Evolutionary conservation across 2,888 invertebrate species (phyloP).

Genomic region (Pseudococcus viburni): DNA sequence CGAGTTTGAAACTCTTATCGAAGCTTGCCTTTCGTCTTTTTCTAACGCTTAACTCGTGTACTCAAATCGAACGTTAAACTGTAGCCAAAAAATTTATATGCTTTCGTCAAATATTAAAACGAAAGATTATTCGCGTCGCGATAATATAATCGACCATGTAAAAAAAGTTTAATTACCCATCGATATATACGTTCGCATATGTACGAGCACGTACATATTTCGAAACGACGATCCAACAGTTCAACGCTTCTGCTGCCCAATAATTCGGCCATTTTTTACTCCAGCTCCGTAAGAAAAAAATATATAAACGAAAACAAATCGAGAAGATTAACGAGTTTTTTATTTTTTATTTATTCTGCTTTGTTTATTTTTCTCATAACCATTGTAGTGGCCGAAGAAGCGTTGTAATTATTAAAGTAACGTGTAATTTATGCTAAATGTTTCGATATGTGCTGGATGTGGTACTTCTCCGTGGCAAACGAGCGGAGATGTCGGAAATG

Average conservation of each 20-base stretch:
- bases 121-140: slow-evolving; percentile 11
- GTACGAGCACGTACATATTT: background rate
- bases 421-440: slow-evolving; percentile 43
- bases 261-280: background rate
- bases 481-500: slow-evolving; percentile 32
- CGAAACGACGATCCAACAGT: background rate
- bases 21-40: no score
- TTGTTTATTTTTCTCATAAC: slow-evolving; percentile 39
- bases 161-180: slow-evolving; percentile 9
- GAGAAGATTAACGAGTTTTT: background rate
- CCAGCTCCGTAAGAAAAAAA: background rate
- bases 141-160: background rate
- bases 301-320: no score
- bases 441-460: slow-evolving; percentile 37
- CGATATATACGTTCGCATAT: background rate
- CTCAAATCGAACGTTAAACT: no score
- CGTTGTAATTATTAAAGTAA: slow-evolving; percentile 31
- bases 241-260: background rate
- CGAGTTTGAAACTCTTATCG: no score
- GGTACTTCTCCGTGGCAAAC: slow-evolving; percentile 15
- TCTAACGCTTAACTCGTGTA: no score
- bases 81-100: no score
- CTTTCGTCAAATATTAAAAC: background rate
- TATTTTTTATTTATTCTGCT: slow-evolving; percentile 12
- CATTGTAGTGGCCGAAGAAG: slow-evolving; percentile 7